phyloP scores from a whole-genome alignment of 2,113 vertebrate genomes.

The Gorsachius goisagi region DNA sequence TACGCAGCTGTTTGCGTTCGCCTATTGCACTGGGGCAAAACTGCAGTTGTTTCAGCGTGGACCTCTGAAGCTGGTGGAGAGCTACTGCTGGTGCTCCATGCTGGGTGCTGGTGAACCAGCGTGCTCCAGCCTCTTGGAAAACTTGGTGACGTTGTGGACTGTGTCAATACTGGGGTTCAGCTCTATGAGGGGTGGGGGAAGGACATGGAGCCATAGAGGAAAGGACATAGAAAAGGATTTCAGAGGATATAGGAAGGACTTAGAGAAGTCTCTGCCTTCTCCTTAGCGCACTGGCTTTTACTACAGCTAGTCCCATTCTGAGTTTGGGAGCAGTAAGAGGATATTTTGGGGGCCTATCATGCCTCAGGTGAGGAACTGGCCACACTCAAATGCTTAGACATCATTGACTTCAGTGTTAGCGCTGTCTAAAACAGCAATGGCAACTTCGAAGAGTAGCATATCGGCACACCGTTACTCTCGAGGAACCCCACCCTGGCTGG shows the following conservation, averaged over 20 bases:
- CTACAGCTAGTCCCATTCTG: neutral
- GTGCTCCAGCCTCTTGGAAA: neutral
- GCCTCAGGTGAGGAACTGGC: neutral
- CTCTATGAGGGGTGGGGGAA: neutral
- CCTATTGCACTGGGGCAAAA: neutral
- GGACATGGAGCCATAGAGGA: neutral
- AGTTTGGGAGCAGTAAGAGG: neutral
- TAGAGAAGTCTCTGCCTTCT: neutral
- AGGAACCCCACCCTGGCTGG: neutral
- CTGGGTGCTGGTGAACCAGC: neutral
- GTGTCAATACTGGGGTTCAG: neutral
- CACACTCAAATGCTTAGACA: neutral
- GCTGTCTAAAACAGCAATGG: neutral
- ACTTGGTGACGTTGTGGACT: neutral
- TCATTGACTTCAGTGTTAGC: neutral
- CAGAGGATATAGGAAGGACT: neutral
- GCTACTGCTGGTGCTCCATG: no score
- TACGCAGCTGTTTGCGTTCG: accelerated
- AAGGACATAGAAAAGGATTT: neutral
- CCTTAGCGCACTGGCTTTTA: neutral
- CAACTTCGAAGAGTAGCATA: neutral
- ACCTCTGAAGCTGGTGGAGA: neutral
- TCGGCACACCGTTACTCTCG: neutral
- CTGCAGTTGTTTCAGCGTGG: accelerated
- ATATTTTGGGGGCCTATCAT: neutral